These are phyloP conservation scores for Bolinopsis microptera DNA, from an alignment of 37 sponge, comb jelly and placozoan species.

Conservation along the genomic window DNA sequence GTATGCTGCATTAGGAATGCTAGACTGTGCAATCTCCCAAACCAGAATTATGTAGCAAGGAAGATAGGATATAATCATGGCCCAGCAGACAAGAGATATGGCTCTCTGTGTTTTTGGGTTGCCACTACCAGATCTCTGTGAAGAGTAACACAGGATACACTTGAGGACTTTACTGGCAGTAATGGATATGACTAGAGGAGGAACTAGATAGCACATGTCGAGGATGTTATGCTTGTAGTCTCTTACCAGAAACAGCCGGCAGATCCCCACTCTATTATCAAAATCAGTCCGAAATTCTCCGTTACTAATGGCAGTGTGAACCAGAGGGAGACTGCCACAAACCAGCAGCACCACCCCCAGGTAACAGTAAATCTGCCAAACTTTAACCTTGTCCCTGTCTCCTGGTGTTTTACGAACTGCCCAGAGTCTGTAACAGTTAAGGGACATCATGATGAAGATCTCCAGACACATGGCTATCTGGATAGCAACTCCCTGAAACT, in stretches of 20 bases:
- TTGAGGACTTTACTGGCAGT: slow-evolving; percentile 22
- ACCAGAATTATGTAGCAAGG: not conserved
- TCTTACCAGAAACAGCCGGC: not conserved
- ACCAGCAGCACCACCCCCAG: not conserved
- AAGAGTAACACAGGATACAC: slow-evolving; percentile 6
- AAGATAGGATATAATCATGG: slow-evolving; percentile 31
- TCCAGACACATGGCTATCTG: not conserved
- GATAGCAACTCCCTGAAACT: not conserved
- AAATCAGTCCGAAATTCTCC: not conserved
- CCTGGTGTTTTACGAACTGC: slow-evolving; percentile 1
- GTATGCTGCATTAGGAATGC: not conserved
- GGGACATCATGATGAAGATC: slow-evolving; percentile 55
- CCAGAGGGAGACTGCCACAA: not conserved
- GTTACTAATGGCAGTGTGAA: no score
- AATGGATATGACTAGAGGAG: slow-evolving; percentile 20
- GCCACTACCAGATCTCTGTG: not conserved
- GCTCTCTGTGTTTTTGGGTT: slow-evolving; percentile 25
- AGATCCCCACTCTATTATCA: not conserved
- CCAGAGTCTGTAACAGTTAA: slow-evolving; percentile 41
- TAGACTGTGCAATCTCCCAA: not conserved
- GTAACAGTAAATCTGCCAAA: not conserved
- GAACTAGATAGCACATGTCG: not conserved
- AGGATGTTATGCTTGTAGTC: not conserved
- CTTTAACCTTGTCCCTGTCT: not conserved
- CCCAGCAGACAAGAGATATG: slow-evolving; percentile 41